Conservation (phyloP, 2,888 invertebrate species). For the Folsomia candida region DNA sequence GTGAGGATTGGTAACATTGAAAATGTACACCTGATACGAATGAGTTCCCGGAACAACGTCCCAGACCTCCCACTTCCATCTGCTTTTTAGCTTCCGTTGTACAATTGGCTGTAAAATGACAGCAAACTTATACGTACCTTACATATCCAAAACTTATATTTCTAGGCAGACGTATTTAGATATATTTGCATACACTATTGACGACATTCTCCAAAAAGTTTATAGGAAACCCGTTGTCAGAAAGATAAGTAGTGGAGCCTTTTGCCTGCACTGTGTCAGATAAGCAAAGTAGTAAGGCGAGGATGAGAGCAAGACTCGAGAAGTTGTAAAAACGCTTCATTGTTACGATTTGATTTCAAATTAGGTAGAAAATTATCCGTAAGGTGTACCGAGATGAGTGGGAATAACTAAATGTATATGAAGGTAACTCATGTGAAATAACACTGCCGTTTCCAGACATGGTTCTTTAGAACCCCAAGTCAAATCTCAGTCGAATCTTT, state of each 20-base stretch:
- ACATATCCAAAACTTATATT: background rate
- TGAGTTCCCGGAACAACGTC: constrained; percentile 44
- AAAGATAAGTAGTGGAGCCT: constrained; percentile 31
- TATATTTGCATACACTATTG: constrained; percentile 37
- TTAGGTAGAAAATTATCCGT: no score
- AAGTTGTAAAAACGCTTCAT: no score
- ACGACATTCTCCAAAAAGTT: constrained; percentile 29
- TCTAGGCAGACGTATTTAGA: no score
- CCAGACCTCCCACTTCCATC: constrained; percentile 47
- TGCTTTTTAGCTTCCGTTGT: constrained; percentile 30
- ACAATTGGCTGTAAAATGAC: constrained; percentile 31
- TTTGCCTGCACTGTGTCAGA: background rate
- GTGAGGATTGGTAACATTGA: constrained; percentile 40
- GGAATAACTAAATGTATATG: no score
- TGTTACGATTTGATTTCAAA: no score
- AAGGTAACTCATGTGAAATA: no score
- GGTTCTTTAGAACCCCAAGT: no score
- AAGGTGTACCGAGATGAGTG: no score
- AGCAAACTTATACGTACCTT: background rate
- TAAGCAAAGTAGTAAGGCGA: background rate
- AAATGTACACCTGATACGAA: constrained; percentile 37
- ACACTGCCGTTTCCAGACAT: no score
- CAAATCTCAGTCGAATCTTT: no score
- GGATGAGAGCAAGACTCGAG: no score
- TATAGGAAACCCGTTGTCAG: constrained; percentile 39